Evolutionary conservation across 2,888 invertebrate species (phyloP).

Genomic region (Mythimna pallens): DNA sequence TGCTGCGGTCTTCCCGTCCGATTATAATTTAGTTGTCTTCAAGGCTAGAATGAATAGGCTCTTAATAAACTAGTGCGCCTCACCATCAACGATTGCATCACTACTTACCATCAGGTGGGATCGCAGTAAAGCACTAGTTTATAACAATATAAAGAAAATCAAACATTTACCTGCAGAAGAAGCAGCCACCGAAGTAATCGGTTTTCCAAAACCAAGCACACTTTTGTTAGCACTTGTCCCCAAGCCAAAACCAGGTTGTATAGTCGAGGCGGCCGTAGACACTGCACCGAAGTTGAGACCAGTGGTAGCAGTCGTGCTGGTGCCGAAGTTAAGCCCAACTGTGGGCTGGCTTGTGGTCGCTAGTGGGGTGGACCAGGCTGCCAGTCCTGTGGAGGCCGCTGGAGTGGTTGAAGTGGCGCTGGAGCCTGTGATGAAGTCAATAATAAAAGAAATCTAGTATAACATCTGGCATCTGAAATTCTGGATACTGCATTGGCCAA

Average conservation of each 20-base stretch:
- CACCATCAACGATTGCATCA: too few species aligned
- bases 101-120: too few species aligned
- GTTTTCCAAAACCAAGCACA: constrained; percentile 62
- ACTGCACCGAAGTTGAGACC: constrained; percentile 43
- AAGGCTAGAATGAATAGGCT: too few species aligned
- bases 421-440: constrained; percentile 1
- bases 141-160: neutral
- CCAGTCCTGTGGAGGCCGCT: constrained; percentile 21
- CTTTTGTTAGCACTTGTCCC: constrained; percentile 26
- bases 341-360: constrained; percentile 32
- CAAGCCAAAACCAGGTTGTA: constrained; percentile 32
- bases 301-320: constrained; percentile 63
- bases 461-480: too few species aligned
- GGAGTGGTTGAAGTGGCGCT: constrained; percentile 27
- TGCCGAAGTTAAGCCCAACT: constrained; percentile 64
- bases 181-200: constrained; percentile 45
- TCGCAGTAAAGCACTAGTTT: too few species aligned
- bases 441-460: too few species aligned
- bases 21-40: too few species aligned
- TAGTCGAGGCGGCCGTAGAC: constrained; percentile 25
- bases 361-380: constrained; percentile 31
- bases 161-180: constrained; percentile 54
- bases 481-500: too few species aligned
- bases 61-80: too few species aligned
- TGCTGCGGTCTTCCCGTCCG: too few species aligned